phyloP scores from a whole-genome alignment of 2,797 vertebrate species.

The Leptatherina wallacei region DNA sequence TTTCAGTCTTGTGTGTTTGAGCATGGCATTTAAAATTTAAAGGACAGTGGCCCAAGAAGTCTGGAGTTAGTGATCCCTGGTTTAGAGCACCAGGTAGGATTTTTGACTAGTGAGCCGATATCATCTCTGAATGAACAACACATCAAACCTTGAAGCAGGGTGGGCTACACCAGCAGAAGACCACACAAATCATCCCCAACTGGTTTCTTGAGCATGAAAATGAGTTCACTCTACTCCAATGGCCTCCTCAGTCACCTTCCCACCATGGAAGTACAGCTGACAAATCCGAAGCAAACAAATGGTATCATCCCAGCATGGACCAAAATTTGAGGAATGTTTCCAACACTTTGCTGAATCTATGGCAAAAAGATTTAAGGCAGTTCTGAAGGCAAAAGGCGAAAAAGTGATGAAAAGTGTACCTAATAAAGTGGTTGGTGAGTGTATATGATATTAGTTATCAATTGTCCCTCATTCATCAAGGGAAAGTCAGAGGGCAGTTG shows the following conservation, averaged over 20 bases:
- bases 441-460: not conserved
- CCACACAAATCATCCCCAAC: not conserved
- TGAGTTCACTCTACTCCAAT: too few relatives aligned
- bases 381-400: not conserved
- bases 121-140: not conserved
- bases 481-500: not conserved
- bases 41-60: not conserved
- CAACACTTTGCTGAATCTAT: not conserved
- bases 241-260: too few relatives aligned
- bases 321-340: not conserved
- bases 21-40: not conserved
- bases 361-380: not conserved
- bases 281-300: too few relatives aligned
- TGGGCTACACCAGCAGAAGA: not conserved
- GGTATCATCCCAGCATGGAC: not conserved
- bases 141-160: not conserved
- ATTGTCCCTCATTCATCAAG: not conserved
- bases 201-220: too few relatives aligned
- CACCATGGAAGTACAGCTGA: too few relatives aligned
- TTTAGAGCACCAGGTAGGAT: too few relatives aligned
- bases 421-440: not conserved
- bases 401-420: not conserved
- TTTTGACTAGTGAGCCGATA: too few relatives aligned
- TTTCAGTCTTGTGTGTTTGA: not conserved
- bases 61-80: too few relatives aligned